Evolutionary conservation across 2,113 vertebrate species (phyloP), one percentile per base, ranked within the genome.

Genomic region (Triplophysa rosa): DNA sequence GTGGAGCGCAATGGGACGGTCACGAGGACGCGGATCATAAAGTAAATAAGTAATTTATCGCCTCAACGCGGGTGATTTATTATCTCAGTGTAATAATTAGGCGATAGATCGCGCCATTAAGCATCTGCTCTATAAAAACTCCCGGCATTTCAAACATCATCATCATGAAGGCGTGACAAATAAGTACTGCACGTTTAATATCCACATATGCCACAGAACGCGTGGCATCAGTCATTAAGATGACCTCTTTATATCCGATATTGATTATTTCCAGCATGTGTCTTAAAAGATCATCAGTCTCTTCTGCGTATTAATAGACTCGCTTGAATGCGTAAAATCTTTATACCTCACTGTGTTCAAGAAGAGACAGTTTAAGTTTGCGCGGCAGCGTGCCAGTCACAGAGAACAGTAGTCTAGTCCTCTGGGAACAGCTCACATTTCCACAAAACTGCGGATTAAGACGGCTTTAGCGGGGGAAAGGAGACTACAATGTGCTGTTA

Each of bases 401-500:
- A 42, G 63, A 69, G 67, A 80, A 82, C 83, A 24, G 29, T 58
- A 84, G 72, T 83, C 78, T 49, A n/a, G 68, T 72, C 83, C 84
- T 79, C 67, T 37, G 82, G 87, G 84, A 87, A 67, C 82, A 69
- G 81, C 90, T 87, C 78, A 85, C 83, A 90, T 90, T 89, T 90
- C 70, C 79, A 86, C 78, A 87, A 89, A 88, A 86, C 80, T 64
- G 29, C 23, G 78, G 88, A 89, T 91, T 89, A 90, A 70, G 52
- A 21, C 80, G 84, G 89, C 87, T 92, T 89, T 88, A 84, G 62
- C 63, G 82, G 83, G 85, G 76, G 80, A 86, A 79, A 69, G 82
- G 84, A 88, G 90, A 89, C 92, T 88, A 86, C 87, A 85, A 83
- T 77, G 82, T 79, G 81, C 87, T 86, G 72, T 83, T 86, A 79